phyloP scores from a whole-genome alignment of 2,888 invertebrate species.

The Diploptera punctata region DNA sequence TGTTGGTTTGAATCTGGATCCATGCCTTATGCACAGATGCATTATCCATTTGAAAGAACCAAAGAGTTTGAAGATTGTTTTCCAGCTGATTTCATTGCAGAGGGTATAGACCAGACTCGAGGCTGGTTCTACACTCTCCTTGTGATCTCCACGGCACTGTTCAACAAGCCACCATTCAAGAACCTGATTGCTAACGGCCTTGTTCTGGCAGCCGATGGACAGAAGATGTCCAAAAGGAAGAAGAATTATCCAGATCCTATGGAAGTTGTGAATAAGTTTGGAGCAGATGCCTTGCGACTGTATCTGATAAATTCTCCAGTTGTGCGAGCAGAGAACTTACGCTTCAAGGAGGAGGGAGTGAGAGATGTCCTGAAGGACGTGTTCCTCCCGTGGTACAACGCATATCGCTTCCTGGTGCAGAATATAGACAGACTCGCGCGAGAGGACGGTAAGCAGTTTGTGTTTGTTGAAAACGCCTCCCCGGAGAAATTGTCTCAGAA shows the following conservation, averaged over 20 bases:
- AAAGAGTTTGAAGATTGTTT: constrained; percentile 90
- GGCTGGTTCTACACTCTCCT: constrained; percentile 99
- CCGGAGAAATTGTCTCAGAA: constrained; percentile 60
- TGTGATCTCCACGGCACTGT: constrained; percentile 94
- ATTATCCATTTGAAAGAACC: constrained; percentile 94
- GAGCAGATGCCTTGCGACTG: constrained; percentile 94
- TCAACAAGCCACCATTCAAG: constrained; percentile 96
- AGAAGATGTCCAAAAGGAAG: constrained; percentile 99
- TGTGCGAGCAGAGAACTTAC: constrained; percentile 93
- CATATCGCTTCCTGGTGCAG: constrained; percentile 92
- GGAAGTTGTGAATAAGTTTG: constrained; percentile 87
- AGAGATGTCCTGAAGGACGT: constrained; percentile 96
- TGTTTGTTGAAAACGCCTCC: constrained; percentile 52
- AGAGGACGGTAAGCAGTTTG: constrained; percentile 55
- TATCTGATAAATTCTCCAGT: constrained; percentile 98
- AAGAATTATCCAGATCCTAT: constrained; percentile 99
- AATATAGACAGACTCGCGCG: constrained; percentile 82
- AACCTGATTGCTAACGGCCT: constrained; percentile 97
- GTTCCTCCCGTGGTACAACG: constrained; percentile 96
- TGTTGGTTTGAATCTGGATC: constrained; percentile 99
- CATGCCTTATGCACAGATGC: constrained; percentile 97
- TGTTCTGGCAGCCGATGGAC: constrained; percentile 95
- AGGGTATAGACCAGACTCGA: constrained; percentile 97
- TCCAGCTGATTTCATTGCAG: constrained; percentile 99
- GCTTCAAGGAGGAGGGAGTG: constrained; percentile 98